Percentiles rank a stretch among this genome's conserved stretches.
These are phyloP conservation scores for Hirtodrosophila alboralis DNA, from an alignment of 2,888 invertebrate species.

Conservation along the genomic window DNA sequence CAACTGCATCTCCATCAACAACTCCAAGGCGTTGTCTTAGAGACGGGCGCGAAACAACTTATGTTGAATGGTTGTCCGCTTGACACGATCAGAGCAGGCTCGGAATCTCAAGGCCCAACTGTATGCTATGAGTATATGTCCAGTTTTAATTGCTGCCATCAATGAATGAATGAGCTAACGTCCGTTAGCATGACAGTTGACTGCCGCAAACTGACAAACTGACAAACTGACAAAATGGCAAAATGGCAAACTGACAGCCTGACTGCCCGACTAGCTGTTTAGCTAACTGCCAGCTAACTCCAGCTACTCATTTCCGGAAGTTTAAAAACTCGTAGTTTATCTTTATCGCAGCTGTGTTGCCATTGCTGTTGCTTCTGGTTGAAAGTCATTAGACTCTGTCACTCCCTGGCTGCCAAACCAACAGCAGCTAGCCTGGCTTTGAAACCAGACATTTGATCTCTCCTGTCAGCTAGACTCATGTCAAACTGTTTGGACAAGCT, in stretches of 20 bases:
- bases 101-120: conserved; percentile 25
- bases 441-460: conserved; percentile 66
- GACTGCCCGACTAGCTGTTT: conserved; percentile 26
- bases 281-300: conserved; percentile 59
- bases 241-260: conserved; percentile 22
- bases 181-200: conserved; percentile 45
- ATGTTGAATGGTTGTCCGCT: conserved; percentile 65
- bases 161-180: conserved; percentile 64
- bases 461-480: conserved; percentile 65
- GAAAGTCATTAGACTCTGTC: conserved; percentile 71
- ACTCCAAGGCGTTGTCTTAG: conserved; percentile 55
- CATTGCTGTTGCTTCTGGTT: conserved; percentile 16
- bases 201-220: conserved; percentile 34
- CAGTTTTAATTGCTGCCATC: conserved; percentile 71
- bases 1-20: conserved; percentile 5
- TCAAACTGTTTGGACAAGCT: conserved; percentile 60
- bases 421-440: conserved; percentile 26
- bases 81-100: conserved; percentile 70
- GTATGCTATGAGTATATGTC: conserved; percentile 35
- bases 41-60: conserved; percentile 59
- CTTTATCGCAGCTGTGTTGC: conserved; percentile 56
- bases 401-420: conserved; percentile 14
- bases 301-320: conserved; percentile 75
- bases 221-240: conserved; percentile 28
- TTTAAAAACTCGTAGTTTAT: conserved; percentile 50